phyloP scores from a whole-genome alignment of 1,140 invertebrate species.

The Acromyrmex echinatior region DNA sequence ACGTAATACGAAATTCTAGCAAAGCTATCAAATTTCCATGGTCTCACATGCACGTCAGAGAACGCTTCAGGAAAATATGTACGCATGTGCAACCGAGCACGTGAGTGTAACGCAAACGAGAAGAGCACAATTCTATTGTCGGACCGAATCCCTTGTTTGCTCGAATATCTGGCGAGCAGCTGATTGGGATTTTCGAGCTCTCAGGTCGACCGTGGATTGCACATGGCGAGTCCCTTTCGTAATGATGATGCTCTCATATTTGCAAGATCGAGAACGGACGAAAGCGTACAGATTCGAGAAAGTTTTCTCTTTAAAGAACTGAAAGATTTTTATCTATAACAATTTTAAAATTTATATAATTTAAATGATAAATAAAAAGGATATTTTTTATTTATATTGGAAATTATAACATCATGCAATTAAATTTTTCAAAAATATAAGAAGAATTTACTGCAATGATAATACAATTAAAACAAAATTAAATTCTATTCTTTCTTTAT shows the following conservation, averaged over 20 bases:
- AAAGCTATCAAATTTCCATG: conserved; percentile 30
- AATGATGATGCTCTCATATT: conserved; percentile 66
- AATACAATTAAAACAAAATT: background rate
- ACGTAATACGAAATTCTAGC: background rate
- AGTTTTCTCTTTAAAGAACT: conserved; percentile 10
- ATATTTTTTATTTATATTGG: background rate
- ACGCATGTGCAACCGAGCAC: conserved; percentile 38
- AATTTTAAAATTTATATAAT: background rate
- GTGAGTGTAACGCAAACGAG: conserved; percentile 62
- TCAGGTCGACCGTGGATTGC: conserved; percentile 72
- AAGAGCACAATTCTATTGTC: conserved; percentile 78
- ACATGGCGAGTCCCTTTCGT: conserved; percentile 73
- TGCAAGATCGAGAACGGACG: conserved; percentile 58
- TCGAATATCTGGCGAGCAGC: conserved; percentile 81
- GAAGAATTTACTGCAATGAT: background rate
- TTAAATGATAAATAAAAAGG: background rate
- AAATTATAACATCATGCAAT: background rate
- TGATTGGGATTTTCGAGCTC: conserved; percentile 83
- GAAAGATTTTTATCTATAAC: background rate
- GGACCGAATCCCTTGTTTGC: conserved; percentile 78
- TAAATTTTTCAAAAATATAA: background rate
- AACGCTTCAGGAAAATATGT: conserved; percentile 22
- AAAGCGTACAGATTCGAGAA: conserved; percentile 56
- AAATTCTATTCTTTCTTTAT: background rate
- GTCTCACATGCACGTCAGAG: background rate